phyloP scores from a whole-genome alignment of 2,797 vertebrate genomes.

The Telmatherina bonti region DNA sequence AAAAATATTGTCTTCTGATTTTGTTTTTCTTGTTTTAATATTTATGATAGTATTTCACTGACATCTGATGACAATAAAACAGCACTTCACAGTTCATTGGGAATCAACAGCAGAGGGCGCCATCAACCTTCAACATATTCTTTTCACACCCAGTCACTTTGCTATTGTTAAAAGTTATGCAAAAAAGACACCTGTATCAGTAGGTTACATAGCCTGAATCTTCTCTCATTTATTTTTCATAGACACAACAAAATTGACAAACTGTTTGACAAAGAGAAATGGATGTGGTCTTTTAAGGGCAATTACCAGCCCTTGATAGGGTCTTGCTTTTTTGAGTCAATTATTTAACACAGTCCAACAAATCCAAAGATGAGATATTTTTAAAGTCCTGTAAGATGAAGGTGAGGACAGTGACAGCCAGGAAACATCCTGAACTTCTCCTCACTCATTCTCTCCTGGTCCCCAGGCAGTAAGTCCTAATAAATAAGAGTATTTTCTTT shows the following conservation, averaged over 20 bases:
- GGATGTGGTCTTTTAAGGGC: background rate
- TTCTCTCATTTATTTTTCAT: no score
- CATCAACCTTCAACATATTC: conserved; percentile 21
- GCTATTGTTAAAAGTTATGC: background rate
- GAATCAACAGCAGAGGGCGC: conserved; percentile 65
- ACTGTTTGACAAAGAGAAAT: background rate
- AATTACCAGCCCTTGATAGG: background rate
- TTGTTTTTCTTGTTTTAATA: background rate
- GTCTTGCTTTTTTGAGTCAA: background rate
- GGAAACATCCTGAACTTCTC: conserved; percentile 6
- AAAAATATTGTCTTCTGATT: background rate
- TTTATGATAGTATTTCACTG: background rate
- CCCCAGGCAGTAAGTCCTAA: conserved; percentile 24
- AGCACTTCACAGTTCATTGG: background rate
- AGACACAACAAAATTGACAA: background rate
- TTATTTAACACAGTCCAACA: background rate
- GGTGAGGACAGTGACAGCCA: conserved; percentile 6
- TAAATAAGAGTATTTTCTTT: conserved; percentile 22
- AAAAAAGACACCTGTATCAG: background rate
- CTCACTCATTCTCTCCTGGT: conserved; percentile 3
- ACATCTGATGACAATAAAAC: background rate
- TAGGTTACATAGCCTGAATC: background rate
- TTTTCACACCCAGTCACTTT: background rate
- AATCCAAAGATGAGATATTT: background rate
- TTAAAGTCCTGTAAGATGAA: background rate